phyloP scores from a whole-genome alignment of 2,888 invertebrate genomes.

The Epistrophe eligans region DNA sequence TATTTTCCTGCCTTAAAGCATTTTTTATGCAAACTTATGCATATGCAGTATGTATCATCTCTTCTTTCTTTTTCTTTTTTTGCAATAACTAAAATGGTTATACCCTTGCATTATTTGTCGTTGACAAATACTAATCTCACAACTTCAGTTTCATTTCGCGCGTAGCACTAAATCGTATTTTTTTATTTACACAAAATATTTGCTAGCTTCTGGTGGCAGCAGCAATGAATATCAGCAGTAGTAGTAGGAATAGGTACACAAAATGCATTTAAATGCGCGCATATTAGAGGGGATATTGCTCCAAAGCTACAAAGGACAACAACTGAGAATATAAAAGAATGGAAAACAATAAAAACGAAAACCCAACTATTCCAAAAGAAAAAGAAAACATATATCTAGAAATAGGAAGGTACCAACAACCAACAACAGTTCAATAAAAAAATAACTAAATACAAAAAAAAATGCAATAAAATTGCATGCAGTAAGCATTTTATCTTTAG shows the following conservation, averaged over 20 bases:
- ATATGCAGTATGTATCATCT: background rate
- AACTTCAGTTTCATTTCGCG: constrained; percentile 58
- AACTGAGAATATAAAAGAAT: constrained; percentile 36
- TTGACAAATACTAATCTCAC: constrained; percentile 71
- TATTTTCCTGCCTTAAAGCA: constrained; percentile 35
- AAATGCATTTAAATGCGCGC: constrained; percentile 62
- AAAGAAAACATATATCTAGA: background rate
- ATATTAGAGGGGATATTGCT: constrained; percentile 58
- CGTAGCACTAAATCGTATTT: constrained; percentile 64
- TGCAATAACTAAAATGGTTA: constrained; percentile 25
- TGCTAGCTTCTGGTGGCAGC: constrained; percentile 33
- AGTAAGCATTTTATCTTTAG: constrained; percentile 59
- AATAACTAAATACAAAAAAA: constrained; percentile 43
- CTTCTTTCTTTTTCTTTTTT: background rate
- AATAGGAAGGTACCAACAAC: background rate
- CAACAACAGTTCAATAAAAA: constrained; percentile 73
- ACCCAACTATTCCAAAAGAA: background rate
- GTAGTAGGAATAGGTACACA: constrained; percentile 13
- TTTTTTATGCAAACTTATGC: constrained; percentile 51
- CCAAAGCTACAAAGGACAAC: constrained; percentile 46
- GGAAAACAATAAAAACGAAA: constrained; percentile 26
- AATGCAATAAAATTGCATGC: constrained; percentile 74
- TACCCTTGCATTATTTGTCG: constrained; percentile 54
- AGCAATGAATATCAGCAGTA: background rate
- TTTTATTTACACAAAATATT: constrained; percentile 70